Evolutionary conservation across 2,888 invertebrate genomes (phyloP).

Genomic region (Dusona sp.): DNA sequence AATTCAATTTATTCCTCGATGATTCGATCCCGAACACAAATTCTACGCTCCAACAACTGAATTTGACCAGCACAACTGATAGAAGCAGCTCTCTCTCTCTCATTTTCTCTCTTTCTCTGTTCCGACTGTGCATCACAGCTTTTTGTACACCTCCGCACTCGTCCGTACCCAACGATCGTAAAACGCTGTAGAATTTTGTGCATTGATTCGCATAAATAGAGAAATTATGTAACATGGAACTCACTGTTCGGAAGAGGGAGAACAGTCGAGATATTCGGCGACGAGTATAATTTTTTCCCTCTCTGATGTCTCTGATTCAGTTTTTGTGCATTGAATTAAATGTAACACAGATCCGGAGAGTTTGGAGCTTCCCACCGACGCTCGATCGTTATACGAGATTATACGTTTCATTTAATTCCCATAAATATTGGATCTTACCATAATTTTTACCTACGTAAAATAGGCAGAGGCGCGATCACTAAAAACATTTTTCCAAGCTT

Average conservation of each 20-base stretch:
- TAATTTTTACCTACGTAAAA: constrained; percentile 56
- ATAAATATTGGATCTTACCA: constrained; percentile 70
- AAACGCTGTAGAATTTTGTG: constrained; percentile 36
- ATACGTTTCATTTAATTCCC: constrained; percentile 73
- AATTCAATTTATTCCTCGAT: constrained; percentile 64
- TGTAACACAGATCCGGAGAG: too few relatives aligned
- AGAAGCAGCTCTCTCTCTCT: constrained; percentile 3
- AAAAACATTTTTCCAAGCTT: neutral
- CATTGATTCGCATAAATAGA: constrained; percentile 69
- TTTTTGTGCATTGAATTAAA: neutral
- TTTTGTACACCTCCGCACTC: constrained; percentile 23
- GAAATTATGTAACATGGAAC: constrained; percentile 62
- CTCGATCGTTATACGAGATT: constrained; percentile 24
- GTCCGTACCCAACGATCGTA: constrained; percentile 3
- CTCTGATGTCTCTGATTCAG: neutral
- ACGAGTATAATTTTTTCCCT: neutral
- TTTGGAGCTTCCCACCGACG: neutral
- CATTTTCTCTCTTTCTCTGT: neutral
- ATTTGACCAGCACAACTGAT: constrained; percentile 40
- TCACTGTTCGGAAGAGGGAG: constrained; percentile 34
- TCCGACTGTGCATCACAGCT: constrained; percentile 12
- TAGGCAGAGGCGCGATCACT: neutral
- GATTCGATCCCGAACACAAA: constrained; percentile 57
- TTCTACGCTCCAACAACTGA: constrained; percentile 47
- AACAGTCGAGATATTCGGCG: neutral